A percentile compares a stretch with the other conserved stretches of the same genome.
phyloP scores from a whole-genome alignment of 2,113 vertebrate genomes.

The Chaenocephalus aceratus region DNA sequence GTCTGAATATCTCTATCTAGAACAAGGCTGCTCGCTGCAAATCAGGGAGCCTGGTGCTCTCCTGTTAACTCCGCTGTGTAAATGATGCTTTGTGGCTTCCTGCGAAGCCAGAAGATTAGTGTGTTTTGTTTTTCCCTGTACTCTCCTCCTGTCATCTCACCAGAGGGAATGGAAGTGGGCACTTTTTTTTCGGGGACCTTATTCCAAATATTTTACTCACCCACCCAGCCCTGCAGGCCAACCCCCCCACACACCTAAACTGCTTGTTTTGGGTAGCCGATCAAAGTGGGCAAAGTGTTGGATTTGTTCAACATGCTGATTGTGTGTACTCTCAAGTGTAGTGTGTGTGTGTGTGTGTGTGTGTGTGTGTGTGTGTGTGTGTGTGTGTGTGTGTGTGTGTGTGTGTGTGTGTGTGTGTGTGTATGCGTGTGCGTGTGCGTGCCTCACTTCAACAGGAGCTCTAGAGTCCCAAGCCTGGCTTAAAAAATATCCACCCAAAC shows the following conservation, averaged over 20 bases:
- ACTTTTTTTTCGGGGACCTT: conserved; percentile 54
- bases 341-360: no score
- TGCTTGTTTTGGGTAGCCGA: conserved; percentile 70
- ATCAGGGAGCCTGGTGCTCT: conserved; percentile 85
- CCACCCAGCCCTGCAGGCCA: conserved; percentile 17
- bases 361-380: no score
- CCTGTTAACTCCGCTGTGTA: conserved; percentile 84
- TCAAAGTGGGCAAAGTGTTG: conserved; percentile 75
- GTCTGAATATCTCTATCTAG: conserved; percentile 99
- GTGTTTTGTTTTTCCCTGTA: conserved; percentile 76
- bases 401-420: no score
- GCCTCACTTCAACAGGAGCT: no score
- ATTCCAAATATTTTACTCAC: conserved; percentile 58
- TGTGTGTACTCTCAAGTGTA: conserved; percentile 63
- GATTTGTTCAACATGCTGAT: conserved; percentile 68
- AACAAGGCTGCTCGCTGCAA: conserved; percentile 95
- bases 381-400: no score
- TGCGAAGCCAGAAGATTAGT: conserved; percentile 82
- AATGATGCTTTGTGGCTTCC: conserved; percentile 84
- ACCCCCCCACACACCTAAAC: conserved; percentile 2
- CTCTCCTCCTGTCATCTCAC: conserved; percentile 73
- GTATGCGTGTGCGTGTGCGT: no score
- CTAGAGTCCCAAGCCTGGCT: conserved; percentile 16
- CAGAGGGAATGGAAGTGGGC: conserved; percentile 71
- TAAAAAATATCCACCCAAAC: conserved; percentile 65